A percentile compares a stretch with the other conserved stretches of the same genome.
Conservation (phyloP, 2,797 vertebrate species). For the Pseudomugil gertrudae region DNA sequence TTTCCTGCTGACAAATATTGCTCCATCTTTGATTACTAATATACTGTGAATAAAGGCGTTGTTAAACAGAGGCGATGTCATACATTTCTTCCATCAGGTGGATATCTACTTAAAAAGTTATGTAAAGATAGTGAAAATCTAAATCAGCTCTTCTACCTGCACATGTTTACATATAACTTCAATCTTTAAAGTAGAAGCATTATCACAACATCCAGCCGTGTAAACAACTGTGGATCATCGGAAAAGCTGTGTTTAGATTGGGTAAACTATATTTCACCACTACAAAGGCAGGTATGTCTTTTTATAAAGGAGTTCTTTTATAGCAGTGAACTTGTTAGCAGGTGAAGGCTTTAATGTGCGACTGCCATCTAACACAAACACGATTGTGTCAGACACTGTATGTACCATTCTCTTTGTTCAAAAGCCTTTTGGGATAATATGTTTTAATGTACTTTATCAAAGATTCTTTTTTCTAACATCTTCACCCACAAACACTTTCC, state of each 20-base stretch:
- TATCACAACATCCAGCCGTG: slow-evolving; percentile 1
- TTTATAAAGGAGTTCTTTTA: slow-evolving; percentile 26
- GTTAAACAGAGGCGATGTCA: slow-evolving; percentile 25
- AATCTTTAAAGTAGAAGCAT: slow-evolving; percentile 1
- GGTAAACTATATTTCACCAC: slow-evolving; percentile 6
- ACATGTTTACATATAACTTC: slow-evolving; percentile 5
- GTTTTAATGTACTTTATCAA: slow-evolving; percentile 32
- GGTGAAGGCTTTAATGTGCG: slow-evolving; percentile 31
- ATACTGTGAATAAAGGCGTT: slow-evolving; percentile 12
- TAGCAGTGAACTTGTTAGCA: slow-evolving; percentile 8
- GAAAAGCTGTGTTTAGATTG: slow-evolving; percentile 27
- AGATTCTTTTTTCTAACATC: slow-evolving; percentile 10
- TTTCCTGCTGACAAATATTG: neutral
- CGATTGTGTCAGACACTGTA: slow-evolving; percentile 29
- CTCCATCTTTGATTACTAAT: slow-evolving; percentile 15
- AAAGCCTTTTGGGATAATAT: slow-evolving; percentile 18
- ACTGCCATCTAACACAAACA: slow-evolving; percentile 21
- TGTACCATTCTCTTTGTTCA: slow-evolving; percentile 20
- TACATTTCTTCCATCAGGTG: slow-evolving; percentile 10
- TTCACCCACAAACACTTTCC: slow-evolving; percentile 3
- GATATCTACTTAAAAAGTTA: neutral
- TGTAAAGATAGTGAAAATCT: neutral
- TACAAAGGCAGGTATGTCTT: slow-evolving; percentile 11
- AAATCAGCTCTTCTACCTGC: slow-evolving; percentile 9
- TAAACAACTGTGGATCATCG: neutral